phyloP scores from a whole-genome alignment of 2,113 vertebrate species.

The Probosciger aterrimus region DNA sequence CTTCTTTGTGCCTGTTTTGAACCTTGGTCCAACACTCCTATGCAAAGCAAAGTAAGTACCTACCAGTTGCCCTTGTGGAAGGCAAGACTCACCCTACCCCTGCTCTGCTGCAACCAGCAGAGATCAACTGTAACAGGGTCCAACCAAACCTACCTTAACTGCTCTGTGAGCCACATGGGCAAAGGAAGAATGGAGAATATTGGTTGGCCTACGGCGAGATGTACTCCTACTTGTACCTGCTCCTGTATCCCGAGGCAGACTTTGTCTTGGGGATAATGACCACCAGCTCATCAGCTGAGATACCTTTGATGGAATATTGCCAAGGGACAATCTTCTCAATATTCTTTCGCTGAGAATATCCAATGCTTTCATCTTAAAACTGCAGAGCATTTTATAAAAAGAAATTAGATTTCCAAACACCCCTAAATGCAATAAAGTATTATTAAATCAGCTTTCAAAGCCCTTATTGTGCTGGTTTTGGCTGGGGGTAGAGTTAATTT shows the following conservation, averaged over 20 bases:
- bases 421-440: not conserved
- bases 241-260: not conserved
- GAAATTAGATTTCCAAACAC: not conserved
- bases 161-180: not conserved
- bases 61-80: not conserved
- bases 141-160: not conserved
- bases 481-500: not conserved
- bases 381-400: not conserved
- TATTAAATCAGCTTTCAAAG: not conserved
- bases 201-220: not conserved
- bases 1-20: not conserved
- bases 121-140: not conserved
- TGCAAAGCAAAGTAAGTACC: not conserved
- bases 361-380: not conserved
- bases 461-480: not conserved
- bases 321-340: not conserved
- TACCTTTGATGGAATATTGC: not conserved
- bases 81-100: not conserved
- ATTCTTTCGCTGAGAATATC: not conserved
- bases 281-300: not conserved
- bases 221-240: not conserved
- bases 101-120: not conserved
- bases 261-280: not conserved
- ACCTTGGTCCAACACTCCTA: not conserved
- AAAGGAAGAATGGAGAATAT: not conserved